Percentiles rank a stretch among this genome's conserved stretches.
Conservation (phyloP, 2,888 invertebrate species). For the Dasysyrphus albostriatus region DNA sequence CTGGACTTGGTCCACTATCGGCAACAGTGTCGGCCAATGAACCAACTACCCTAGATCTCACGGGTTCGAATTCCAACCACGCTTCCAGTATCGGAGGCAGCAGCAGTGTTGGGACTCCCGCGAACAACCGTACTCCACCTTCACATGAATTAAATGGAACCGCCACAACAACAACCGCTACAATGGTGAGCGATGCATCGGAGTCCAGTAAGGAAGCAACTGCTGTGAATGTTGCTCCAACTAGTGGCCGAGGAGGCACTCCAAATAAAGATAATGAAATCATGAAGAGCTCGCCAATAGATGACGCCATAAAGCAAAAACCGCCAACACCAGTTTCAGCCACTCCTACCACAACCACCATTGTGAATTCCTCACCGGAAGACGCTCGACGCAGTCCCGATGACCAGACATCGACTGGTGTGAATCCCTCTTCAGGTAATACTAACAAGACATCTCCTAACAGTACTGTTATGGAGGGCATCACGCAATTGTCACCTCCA, state of each 20-base stretch:
- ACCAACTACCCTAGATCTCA: conserved; percentile 82
- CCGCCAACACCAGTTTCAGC: conserved; percentile 77
- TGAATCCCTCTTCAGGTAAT: conserved; percentile 78
- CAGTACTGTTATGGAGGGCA: conserved; percentile 65
- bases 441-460: conserved; percentile 72
- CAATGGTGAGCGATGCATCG: conserved; percentile 73
- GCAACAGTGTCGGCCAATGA: conserved; percentile 78
- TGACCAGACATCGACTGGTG: conserved; percentile 67
- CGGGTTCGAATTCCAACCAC: conserved; percentile 82
- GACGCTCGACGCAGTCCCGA: conserved; percentile 77
- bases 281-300: conserved; percentile 59
- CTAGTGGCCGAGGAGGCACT: conserved; percentile 75
- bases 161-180: conserved; percentile 79
- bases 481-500: conserved; percentile 64
- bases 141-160: conserved; percentile 81
- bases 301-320: conserved; percentile 76
- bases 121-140: conserved; percentile 77
- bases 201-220: conserved; percentile 78
- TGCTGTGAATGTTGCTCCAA: conserved; percentile 68
- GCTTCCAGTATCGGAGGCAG: conserved; percentile 79
- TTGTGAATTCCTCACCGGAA: conserved; percentile 75
- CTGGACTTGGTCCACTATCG: conserved; percentile 48
- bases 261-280: conserved; percentile 76
- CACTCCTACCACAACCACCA: conserved; percentile 70
- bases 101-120: conserved; percentile 65